Percentiles rank a stretch among this genome's conserved stretches.
Evolutionary conservation across 2,888 invertebrate genomes (phyloP).

Genomic region (Scaptomyza caliginosa): DNA sequence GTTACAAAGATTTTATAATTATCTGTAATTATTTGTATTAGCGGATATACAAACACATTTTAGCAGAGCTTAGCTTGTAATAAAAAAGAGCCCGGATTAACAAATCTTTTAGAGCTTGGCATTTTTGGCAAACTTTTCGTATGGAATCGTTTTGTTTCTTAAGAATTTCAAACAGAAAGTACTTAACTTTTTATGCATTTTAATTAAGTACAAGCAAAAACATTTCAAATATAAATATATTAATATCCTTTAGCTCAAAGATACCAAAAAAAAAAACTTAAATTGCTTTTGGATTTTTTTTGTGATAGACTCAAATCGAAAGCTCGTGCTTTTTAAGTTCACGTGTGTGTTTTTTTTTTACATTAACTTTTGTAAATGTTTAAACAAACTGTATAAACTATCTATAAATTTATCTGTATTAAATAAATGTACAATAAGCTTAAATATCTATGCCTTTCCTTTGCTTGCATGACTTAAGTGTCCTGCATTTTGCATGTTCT

Average conservation of each 20-base stretch:
- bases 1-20: slow-evolving; percentile 72
- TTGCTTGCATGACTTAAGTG: slow-evolving; percentile 27
- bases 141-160: slow-evolving; percentile 10
- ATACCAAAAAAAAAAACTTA: slow-evolving; percentile 54
- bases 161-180: slow-evolving; percentile 12
- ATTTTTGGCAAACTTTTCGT: slow-evolving; percentile 25
- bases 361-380: slow-evolving; percentile 68
- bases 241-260: slow-evolving; percentile 62
- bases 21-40: slow-evolving; percentile 55
- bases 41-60: slow-evolving; percentile 44
- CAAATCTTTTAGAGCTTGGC: slow-evolving; percentile 23
- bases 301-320: slow-evolving; percentile 64
- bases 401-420: slow-evolving; percentile 52
- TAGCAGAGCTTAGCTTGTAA: slow-evolving; percentile 20
- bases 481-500: slow-evolving; percentile 54
- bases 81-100: slow-evolving; percentile 21
- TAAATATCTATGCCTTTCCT: slow-evolving; percentile 44
- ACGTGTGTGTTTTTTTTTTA: slow-evolving; percentile 27
- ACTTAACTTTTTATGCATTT: slow-evolving; percentile 55
- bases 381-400: slow-evolving; percentile 69
- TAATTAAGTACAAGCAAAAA: slow-evolving; percentile 20
- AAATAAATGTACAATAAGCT: slow-evolving; percentile 75
- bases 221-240: slow-evolving; percentile 36
- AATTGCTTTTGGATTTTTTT: slow-evolving; percentile 48
- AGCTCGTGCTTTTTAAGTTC: slow-evolving; percentile 60